These are phyloP conservation scores for Prionailurus bengalensis DNA, from an alignment of 2,113 vertebrate species.

Conservation along the genomic window DNA sequence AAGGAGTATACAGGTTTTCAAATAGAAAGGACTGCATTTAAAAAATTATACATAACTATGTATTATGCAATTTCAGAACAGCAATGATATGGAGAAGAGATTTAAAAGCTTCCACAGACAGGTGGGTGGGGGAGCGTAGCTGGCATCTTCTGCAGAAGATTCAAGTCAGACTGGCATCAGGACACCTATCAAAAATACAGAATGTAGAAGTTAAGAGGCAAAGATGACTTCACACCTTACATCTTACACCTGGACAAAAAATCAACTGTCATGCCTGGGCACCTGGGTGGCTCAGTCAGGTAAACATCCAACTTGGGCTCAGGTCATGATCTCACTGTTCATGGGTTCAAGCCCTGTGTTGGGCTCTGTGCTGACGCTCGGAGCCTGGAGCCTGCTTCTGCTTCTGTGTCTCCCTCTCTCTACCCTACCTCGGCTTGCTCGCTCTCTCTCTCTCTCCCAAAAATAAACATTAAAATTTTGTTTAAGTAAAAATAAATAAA, in stretches of 20 bases:
- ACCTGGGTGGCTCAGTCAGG: too few species aligned
- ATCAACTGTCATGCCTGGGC: not conserved
- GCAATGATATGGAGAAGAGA: not conserved
- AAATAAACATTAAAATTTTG: too few species aligned
- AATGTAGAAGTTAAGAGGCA: not conserved
- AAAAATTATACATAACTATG: not conserved
- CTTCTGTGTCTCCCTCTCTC: too few species aligned
- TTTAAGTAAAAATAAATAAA: too few species aligned
- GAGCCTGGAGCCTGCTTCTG: too few species aligned
- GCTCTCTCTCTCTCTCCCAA: too few species aligned
- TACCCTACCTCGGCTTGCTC: too few species aligned
- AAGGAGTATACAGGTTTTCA: not conserved
- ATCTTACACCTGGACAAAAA: not conserved
- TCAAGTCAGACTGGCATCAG: not conserved
- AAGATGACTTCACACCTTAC: not conserved
- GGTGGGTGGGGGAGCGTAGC: accelerated
- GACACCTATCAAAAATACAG: not conserved
- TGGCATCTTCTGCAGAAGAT: not conserved
- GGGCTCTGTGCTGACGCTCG: too few species aligned
- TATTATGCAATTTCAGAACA: not conserved
- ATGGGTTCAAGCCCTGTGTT: too few species aligned
- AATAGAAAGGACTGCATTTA: not conserved
- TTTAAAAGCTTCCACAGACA: not conserved
- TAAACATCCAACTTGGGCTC: too few species aligned
- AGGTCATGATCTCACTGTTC: too few species aligned